phyloP scores from a whole-genome alignment of 2,888 invertebrate species.

The Drosophila siamana region DNA sequence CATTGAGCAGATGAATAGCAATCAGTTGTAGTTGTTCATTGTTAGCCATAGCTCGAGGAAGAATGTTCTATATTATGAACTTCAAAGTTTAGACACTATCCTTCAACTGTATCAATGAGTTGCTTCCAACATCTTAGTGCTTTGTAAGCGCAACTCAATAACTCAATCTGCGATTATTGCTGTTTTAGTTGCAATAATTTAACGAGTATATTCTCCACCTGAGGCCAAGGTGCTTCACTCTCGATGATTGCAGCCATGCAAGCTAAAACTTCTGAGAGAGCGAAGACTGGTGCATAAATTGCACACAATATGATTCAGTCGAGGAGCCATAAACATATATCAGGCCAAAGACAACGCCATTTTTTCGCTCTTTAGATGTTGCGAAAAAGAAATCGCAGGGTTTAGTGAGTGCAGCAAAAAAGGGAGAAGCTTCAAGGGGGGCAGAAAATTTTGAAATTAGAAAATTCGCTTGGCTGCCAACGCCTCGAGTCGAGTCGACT shows the following conservation, averaged over 20 bases:
- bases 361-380: conserved; percentile 19
- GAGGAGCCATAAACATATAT: conserved; percentile 63
- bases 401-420: too few species aligned
- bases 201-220: conserved; percentile 16
- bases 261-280: conserved; percentile 19
- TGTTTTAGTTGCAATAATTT: conserved; percentile 5
- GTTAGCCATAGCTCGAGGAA: background rate
- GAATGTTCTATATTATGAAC: background rate
- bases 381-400: conserved; percentile 5
- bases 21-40: background rate
- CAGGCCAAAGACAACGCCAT: conserved; percentile 65
- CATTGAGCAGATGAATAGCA: background rate
- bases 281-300: conserved; percentile 63
- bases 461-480: conserved; percentile 68
- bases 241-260: conserved; percentile 28
- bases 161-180: conserved; percentile 18
- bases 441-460: conserved; percentile 66
- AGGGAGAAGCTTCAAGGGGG: background rate
- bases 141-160: conserved; percentile 5
- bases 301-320: conserved; percentile 70
- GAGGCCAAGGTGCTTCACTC: conserved; percentile 4
- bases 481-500: conserved; percentile 59
- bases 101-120: background rate
- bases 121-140: conserved; percentile 3
- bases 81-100: background rate